A percentile compares a stretch with the other conserved stretches of the same genome.
These are phyloP conservation scores for Pogonocichla stellata DNA, from an alignment of 2,113 vertebrate genomes.

Conservation along the genomic window DNA sequence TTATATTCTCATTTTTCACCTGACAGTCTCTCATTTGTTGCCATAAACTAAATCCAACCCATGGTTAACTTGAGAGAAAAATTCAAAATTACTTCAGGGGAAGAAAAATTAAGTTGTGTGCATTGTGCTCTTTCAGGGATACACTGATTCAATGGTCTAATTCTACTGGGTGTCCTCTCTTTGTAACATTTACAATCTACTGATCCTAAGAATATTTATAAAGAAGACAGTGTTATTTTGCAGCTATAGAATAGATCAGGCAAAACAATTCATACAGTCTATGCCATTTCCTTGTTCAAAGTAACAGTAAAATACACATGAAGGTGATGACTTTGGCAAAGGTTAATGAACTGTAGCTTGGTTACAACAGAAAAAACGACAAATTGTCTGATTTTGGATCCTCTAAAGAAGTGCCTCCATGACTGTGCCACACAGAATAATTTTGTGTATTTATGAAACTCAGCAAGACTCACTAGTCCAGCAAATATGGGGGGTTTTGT, in stretches of 20 bases:
- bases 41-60: neutral
- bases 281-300: neutral
- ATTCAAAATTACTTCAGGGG: neutral
- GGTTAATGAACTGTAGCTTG: neutral
- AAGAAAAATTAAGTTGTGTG: neutral
- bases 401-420: neutral
- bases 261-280: neutral
- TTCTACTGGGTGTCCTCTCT: neutral
- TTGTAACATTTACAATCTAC: neutral
- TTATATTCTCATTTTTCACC: neutral
- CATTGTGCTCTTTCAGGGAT: neutral
- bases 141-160: neutral
- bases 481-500: neutral
- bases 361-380: neutral
- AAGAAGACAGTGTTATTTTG: neutral
- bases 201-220: neutral
- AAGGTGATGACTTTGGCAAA: neutral
- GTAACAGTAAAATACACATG: neutral
- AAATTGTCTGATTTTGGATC: neutral
- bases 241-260: neutral
- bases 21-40: neutral
- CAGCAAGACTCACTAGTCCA: neutral
- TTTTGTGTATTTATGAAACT: neutral
- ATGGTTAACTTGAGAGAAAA: neutral
- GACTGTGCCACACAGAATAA: neutral